These are phyloP conservation scores for Drosophila sturtevanti DNA, from an alignment of 1,140 invertebrate genomes.

Conservation along the genomic window DNA sequence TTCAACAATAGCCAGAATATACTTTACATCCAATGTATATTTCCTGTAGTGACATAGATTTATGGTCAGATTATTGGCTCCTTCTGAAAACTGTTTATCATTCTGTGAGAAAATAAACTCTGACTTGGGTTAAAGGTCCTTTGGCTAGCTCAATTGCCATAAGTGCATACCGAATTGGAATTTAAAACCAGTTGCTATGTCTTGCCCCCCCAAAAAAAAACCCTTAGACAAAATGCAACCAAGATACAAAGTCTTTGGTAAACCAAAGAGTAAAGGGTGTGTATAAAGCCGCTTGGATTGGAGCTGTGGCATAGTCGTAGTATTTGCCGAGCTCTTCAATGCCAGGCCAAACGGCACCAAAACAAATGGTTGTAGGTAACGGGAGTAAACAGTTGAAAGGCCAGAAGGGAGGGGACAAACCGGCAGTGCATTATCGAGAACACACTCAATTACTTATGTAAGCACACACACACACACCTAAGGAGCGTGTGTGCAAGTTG, in stretches of 20 bases:
- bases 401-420: slow-evolving; percentile 14
- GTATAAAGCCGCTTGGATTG: neutral
- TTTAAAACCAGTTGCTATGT: slow-evolving; percentile 10
- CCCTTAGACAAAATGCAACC: neutral
- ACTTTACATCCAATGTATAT: neutral
- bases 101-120: neutral
- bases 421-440: slow-evolving; percentile 75
- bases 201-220: neutral
- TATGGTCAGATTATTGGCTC: neutral
- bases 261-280: neutral
- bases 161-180: slow-evolving; percentile 31
- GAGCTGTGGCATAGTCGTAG: slow-evolving; percentile 43
- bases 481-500: slow-evolving; percentile 4
- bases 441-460: slow-evolving; percentile 81
- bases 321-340: slow-evolving; percentile 71
- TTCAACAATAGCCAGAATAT: neutral
- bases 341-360: slow-evolving; percentile 30
- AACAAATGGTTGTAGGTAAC: slow-evolving; percentile 31
- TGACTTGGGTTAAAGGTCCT: neutral
- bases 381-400: neutral
- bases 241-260: neutral
- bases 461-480: slow-evolving; percentile 36
- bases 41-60: neutral
- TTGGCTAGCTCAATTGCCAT: slow-evolving; percentile 25
- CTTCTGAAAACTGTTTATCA: neutral